Evolutionary conservation across 2,113 vertebrate species (phyloP), one percentile per base, ranked within the genome.

Genomic region (Hemichromis elongatus): DNA sequence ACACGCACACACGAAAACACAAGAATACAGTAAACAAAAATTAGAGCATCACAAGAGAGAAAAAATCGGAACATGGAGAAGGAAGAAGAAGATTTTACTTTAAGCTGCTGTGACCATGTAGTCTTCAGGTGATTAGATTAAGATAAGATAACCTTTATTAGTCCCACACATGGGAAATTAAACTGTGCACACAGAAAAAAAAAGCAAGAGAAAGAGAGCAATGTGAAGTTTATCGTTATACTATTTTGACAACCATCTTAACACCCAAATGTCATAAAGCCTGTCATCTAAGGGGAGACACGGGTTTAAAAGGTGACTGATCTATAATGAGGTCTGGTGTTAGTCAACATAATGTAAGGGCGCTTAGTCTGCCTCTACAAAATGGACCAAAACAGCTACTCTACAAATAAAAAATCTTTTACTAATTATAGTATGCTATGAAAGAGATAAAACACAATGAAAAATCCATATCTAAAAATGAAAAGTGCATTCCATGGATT

Each of bases 31-130:
- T 30, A 84, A 80, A 84, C 80, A 83, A 85, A 30, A 93, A 91
- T 88, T 91, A 92, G 86, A 92, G 88, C 88, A 86, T 59, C 70
- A 77, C 85, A 85, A 84, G 70, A 87, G 90, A 93, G 89, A 89
- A 88, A 55, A 93, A 84, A n/a, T n/a, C 18, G 81, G 40, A 50
- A 86, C 35, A 61, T 33, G 28, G 52, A 63, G 35, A 63, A 37
- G 59, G 7, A 37, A 63, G 61, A 66, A 88, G 84, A 88, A 55
- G 53, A 79, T 92, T 92, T 90, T 88, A 81, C 92, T 89, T 90
- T 80, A 83, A 84, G 73, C 79, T 68, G 82, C 57, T 86, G 86
- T 73, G 81, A 93, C 68, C 50, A 87, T 86, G 85, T 45, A 37
- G 81, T 91, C 90, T 84, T 89, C 66, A 18, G 73, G 92, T 81